These are phyloP conservation scores for Leucophenga montana DNA, from an alignment of 2,888 invertebrate species.

Conservation along the genomic window DNA sequence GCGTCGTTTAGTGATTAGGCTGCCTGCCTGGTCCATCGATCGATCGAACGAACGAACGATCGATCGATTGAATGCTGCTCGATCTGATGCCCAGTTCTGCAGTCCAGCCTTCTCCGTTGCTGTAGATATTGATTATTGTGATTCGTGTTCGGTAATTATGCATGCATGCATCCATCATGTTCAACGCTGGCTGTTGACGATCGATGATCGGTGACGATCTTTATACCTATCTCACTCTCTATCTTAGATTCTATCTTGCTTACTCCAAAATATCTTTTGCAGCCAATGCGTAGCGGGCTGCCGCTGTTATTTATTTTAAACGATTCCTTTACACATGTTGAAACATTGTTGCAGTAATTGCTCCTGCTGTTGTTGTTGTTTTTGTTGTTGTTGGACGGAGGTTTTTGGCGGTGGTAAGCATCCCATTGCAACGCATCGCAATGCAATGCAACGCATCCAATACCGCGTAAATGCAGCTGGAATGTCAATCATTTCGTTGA, in stretches of 20 bases:
- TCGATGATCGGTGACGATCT: conserved; percentile 4
- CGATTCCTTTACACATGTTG: conserved; percentile 66
- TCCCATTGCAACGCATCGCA: too few species aligned
- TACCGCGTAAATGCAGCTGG: conserved; percentile 46
- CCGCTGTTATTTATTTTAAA: conserved; percentile 66
- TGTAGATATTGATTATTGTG: conserved; percentile 64
- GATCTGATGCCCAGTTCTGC: not conserved
- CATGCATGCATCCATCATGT: conserved; percentile 37
- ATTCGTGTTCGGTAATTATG: conserved; percentile 62
- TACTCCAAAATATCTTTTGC: too few species aligned
- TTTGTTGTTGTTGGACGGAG: conserved; percentile 3
- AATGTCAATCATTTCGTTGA: conserved; percentile 66
- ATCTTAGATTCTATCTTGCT: not conserved
- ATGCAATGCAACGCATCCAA: too few species aligned
- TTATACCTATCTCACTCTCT: not conserved
- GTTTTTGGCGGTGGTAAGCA: conserved; percentile 2
- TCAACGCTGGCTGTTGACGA: conserved; percentile 1
- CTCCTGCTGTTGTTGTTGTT: not conserved
- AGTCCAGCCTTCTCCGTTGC: conserved; percentile 33
- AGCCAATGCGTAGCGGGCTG: conserved; percentile 33
- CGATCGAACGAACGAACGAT: not conserved
- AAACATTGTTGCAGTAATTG: conserved; percentile 48
- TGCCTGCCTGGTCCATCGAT: not conserved
- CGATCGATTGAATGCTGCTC: too few species aligned
- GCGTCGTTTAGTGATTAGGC: conserved; percentile 13